These are phyloP conservation scores for Ailurus styani DNA, from an alignment of 2,113 vertebrate species.

Conservation along the genomic window DNA sequence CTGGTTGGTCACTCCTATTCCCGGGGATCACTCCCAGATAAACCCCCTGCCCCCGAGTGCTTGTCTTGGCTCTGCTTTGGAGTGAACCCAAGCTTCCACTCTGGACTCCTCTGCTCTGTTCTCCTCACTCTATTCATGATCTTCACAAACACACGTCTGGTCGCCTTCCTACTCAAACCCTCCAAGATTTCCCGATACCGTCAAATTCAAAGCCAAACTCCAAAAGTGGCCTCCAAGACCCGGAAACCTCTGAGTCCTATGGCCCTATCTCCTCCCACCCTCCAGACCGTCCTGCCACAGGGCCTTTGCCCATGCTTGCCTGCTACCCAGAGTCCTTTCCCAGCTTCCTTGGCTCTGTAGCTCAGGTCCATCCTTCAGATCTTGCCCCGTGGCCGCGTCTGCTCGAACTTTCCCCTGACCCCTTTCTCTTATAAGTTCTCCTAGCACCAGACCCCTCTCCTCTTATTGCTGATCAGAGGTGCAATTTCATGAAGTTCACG, in stretches of 20 bases:
- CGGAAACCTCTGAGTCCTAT: background rate
- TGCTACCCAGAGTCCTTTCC: fast-evolving
- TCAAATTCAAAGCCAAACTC: background rate
- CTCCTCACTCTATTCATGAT: background rate
- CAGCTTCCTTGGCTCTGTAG: background rate
- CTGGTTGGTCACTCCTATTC: fast-evolving
- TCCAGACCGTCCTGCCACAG: background rate
- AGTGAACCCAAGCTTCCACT: fast-evolving
- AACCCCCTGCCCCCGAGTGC: fast-evolving
- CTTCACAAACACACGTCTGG: background rate
- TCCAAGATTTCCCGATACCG: background rate
- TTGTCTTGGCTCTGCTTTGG: fast-evolving
- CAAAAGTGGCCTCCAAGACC: background rate
- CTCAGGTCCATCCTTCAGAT: background rate
- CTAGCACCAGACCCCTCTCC: background rate
- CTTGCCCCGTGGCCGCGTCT: fast-evolving
- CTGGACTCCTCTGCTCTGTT: fast-evolving
- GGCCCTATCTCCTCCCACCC: background rate
- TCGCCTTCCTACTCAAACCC: fast-evolving
- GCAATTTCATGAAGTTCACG: background rate
- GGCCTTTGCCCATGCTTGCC: too few relatives aligned
- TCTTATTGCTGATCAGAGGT: background rate
- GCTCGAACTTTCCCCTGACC: background rate
- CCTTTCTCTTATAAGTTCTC: background rate
- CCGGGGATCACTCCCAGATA: fast-evolving